Base-by-base conservation (phyloP, 2,888 invertebrate genomes). In the Lottia scabra region DNA sequence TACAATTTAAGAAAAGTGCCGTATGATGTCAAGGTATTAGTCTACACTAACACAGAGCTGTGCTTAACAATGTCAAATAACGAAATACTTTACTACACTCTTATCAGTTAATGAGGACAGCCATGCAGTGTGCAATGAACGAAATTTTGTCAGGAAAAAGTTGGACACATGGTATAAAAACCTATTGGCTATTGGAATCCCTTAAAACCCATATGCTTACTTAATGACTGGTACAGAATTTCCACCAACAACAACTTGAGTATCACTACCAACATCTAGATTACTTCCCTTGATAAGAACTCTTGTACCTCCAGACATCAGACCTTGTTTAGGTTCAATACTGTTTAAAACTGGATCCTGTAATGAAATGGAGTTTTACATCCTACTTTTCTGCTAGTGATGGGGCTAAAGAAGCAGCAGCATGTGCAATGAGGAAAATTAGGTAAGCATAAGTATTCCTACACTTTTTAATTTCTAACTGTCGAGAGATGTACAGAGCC, bases 271-370 rank as follows among this genome's bases (percentile, higher is more conserved):
- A 83, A 97, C 95, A 87, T 98, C 96, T 73, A 99, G 91, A 91
- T 96, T 94, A 86, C 94, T 93, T 10, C 99, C 99, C 75, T 94
- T 94, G 80, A 99, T 94, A 4, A 95, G 96, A 77, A 99, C 90
- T 84, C 95, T 94, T 0, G 98, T 98, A 2, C 99, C 99, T n/a
- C 99, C 99, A 75, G 97, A 96, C 83, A 95, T 93, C 0, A 98
- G 98, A 0, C 98, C 99, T 78, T 95, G 92, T n/a, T 93, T 91
- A 30, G 90, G 90, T 6, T 75, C 77, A 48, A 90, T 73, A n/a
- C 82, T 80, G 27, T 81, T 74, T 44, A 84, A 74, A 87, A 93
- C 93, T 0, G 97, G 97, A 91, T 97, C 95, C 86, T 87, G 74
- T 5, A 45, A 72, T 27, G 27, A 10, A 63, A 62, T n/a, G n/a